Evolutionary conservation across 2,797 vertebrate genomes (phyloP).

Genomic region (Cephalopachus bancanus): DNA sequence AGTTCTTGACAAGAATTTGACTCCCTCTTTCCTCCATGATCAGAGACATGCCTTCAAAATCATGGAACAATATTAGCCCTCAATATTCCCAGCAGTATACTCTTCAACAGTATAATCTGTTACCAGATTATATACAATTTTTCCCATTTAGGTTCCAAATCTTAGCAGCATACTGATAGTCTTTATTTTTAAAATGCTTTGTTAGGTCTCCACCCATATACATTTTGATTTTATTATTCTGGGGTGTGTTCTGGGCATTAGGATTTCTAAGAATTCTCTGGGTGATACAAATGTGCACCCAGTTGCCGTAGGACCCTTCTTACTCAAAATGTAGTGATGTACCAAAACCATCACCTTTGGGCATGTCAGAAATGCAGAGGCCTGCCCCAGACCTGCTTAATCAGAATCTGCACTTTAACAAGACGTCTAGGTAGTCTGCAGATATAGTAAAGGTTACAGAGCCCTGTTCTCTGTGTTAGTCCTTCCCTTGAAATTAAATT

Average conservation of each 20-base stretch:
- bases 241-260: not conserved
- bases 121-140: not conserved
- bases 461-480: not conserved
- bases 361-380: not conserved
- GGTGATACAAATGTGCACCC: not conserved
- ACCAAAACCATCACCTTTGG: not conserved
- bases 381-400: not conserved
- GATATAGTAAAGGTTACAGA: not conserved
- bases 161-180: not conserved
- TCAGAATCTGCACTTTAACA: not conserved
- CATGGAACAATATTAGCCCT: not conserved
- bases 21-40: not conserved
- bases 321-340: not conserved
- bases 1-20: not conserved
- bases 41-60: slow-evolving; percentile 22
- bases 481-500: slow-evolving; percentile 6
- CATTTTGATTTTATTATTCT: not conserved
- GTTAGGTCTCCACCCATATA: not conserved
- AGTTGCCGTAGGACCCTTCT: not conserved
- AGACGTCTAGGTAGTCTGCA: not conserved
- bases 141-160: not conserved
- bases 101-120: not conserved
- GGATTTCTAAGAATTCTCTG: not conserved
- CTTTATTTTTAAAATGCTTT: too few species aligned
- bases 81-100: not conserved